Evolutionary conservation across 1,140 invertebrate species (phyloP), one percentile per base, ranked within the genome.

Genomic region (Contarinia nasturtii): DNA sequence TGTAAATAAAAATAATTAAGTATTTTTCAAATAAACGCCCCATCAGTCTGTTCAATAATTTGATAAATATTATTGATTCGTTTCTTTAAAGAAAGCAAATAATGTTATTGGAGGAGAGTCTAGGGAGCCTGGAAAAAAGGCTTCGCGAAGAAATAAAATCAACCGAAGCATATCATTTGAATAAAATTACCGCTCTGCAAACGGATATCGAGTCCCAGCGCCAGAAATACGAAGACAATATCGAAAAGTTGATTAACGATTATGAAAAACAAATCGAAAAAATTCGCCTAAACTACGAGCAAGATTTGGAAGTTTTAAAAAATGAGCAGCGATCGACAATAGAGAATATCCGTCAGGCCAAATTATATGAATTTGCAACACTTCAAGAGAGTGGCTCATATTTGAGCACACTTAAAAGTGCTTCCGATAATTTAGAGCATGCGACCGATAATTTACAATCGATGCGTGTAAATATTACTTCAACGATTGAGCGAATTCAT

Each of bases 1-100:
- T 57, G 54, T 51, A 17, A 12, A 48, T 41, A 8, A 15, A 38
- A 14, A 17, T 33, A 22, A 47, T n/a, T n/a, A n/a, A n/a, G n/a
- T n/a, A n/a, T n/a, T n/a, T n/a, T n/a, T n/a, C n/a, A n/a, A n/a
- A n/a, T n/a, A n/a, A n/a, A n/a, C n/a, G n/a, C n/a, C n/a, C n/a
- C 14, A 34, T 7, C 14, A 8, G 7, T 34, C 14, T 34, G 33
- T 8, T 8, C 33, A 34, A 34, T 8, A 34, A 8, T 34, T 34
- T 14, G 7, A 7, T 34, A 34, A 34, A 34, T 8, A 34, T 34
- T 7, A 8, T 34, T 34, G 7, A 8, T 34, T 34, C 33, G 14
- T 34, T 14, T 36, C 34, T 8, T n/a, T 8, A 8, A 42, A 70
- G 68, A 48, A 71, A 71, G 52, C 68, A 70, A 55, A 51, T 70